Conservation (phyloP, 2,888 invertebrate species). For the Seira ritae region DNA sequence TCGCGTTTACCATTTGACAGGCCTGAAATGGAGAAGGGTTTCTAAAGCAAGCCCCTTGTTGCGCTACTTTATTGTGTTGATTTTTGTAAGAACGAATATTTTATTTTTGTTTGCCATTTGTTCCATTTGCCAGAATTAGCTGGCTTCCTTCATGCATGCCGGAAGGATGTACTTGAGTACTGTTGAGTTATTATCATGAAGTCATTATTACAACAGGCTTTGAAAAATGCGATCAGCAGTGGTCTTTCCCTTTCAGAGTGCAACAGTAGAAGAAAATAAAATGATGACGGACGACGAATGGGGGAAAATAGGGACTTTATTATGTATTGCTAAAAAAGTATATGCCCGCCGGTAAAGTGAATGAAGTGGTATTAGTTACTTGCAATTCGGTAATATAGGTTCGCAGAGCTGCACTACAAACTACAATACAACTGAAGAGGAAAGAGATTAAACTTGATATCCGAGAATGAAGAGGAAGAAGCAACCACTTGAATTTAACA, state of each 20-base stretch:
- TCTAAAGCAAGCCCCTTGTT: background rate
- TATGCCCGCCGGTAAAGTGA: background rate
- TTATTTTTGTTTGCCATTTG: too few species aligned
- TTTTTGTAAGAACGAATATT: background rate
- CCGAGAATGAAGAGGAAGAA: background rate
- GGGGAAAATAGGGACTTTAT: constrained; percentile 13
- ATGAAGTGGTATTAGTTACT: background rate
- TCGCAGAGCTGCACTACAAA: background rate
- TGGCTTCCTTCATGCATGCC: constrained; percentile 9
- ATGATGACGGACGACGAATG: background rate
- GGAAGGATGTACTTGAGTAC: constrained; percentile 44
- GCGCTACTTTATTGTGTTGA: background rate
- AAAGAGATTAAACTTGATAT: constrained; percentile 3
- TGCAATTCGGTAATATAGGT: background rate
- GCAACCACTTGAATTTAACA: background rate
- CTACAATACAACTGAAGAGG: background rate
- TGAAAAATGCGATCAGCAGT: background rate
- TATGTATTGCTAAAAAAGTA: background rate
- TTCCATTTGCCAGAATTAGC: too few species aligned
- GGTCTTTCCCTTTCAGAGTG: background rate
- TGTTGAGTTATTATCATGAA: constrained; percentile 36
- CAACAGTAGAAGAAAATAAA: constrained; percentile 5
- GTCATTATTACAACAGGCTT: constrained; percentile 6
- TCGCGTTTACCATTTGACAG: background rate
- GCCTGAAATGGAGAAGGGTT: background rate